phyloP scores from a whole-genome alignment of 2,113 vertebrate species.

The Himantopus leucocephalus region DNA sequence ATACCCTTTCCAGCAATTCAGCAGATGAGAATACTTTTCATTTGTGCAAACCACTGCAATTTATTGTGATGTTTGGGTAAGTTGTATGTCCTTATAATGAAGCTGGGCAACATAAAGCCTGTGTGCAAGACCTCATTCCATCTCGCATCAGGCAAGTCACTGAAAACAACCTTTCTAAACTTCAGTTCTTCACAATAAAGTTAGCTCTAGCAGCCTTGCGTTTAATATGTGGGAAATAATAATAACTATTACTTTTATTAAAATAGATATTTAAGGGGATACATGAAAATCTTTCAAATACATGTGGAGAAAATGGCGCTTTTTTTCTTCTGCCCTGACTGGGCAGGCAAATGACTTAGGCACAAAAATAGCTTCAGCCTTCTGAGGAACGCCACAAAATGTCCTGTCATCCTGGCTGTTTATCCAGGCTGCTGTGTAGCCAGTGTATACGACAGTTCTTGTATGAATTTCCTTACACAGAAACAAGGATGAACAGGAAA shows the following conservation, averaged over 20 bases:
- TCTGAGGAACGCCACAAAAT: neutral
- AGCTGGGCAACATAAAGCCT: neutral
- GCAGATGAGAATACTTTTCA: neutral
- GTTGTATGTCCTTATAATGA: neutral
- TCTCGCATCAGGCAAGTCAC: neutral
- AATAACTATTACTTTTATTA: neutral
- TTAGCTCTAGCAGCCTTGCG: neutral
- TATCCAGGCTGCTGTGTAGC: neutral
- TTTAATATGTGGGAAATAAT: neutral
- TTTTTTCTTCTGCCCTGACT: neutral
- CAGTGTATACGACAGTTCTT: neutral
- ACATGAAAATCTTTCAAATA: neutral
- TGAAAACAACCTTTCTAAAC: neutral
- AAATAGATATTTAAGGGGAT: neutral
- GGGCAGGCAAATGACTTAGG: neutral
- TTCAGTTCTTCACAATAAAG: neutral
- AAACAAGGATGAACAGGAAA: neutral
- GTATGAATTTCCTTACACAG: neutral
- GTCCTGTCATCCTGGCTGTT: neutral
- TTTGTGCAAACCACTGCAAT: neutral
- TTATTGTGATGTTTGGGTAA: neutral
- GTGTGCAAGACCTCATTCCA: neutral
- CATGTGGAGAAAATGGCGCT: neutral
- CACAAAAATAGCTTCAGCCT: neutral
- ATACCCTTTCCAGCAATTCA: neutral